phyloP scores from a whole-genome alignment of 2,888 invertebrate genomes.

The Troglohyphantes excavatus region DNA sequence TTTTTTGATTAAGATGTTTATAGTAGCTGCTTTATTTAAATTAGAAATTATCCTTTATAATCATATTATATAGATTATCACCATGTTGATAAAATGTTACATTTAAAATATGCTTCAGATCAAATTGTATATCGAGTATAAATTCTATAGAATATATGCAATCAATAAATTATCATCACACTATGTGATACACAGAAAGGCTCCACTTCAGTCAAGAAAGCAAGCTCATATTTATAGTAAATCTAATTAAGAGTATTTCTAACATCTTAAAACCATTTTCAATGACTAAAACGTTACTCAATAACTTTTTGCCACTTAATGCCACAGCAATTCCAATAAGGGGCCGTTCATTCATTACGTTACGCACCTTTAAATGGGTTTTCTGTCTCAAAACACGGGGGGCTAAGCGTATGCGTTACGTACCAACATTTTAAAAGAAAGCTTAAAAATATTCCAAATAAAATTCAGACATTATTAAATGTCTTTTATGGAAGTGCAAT shows the following conservation, averaged over 20 bases:
- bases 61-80: no score
- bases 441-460: no score
- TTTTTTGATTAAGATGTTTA: no score
- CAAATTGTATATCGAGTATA: background rate
- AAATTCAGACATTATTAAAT: no score
- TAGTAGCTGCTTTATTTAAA: no score
- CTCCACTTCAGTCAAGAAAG: background rate
- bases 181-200: background rate
- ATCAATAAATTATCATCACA: constrained; percentile 2
- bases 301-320: constrained; percentile 1
- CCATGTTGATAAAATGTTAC: background rate
- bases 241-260: background rate
- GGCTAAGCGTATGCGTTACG: no score
- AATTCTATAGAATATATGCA: constrained; percentile 1
- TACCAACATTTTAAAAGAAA: no score
- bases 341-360: background rate
- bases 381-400: no score
- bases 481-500: no score
- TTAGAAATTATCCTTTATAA: no score
- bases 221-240: constrained; percentile 2
- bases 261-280: background rate
- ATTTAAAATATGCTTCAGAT: background rate
- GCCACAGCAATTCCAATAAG: background rate
- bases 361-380: no score
- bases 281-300: background rate